Evolutionary conservation across 1,140 invertebrate species (phyloP), one percentile per base, ranked within the genome.

Genomic region (Mercenaria mercenaria): DNA sequence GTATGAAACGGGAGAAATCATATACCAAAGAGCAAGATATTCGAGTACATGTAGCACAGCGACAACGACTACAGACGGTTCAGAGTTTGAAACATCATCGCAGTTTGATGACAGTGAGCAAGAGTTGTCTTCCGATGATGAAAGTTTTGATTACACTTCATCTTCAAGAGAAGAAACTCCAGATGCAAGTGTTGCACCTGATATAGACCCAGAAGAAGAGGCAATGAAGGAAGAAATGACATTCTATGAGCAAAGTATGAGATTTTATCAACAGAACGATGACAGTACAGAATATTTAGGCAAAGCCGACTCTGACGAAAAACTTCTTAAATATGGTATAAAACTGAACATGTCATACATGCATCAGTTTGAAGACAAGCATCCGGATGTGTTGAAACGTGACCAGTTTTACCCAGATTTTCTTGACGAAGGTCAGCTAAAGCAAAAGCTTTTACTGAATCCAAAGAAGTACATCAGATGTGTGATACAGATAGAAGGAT

Each of bases 381-480:
- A 86, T 59, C 84, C 84, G 29, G 84, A 86, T 39, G 29, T 86
- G 23, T 23, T 79, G 0, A 76, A 87, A 29, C 32, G 74, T 26
- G 85, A 79, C 23, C 26, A 32, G 8, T 77, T 87, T 39, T 87
- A 87, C 37, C n/a, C 11, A n/a, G 43, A 41, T 11, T 56, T 76
- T 59, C 52, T 87, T 10, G 23, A 29, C 15, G 26, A 59, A 47
- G 34, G 41, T 64, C 10, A 87, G 76, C 37, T 87, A 18, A 59
- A 32, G 18, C 13, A 87, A 67, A 77, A 79, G 29, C 29, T 87
- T 3, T 43, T 87, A 34, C 39, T 64, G n/a, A 29, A 91, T 32
- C 90, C 92, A n/a, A 29, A 82, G 2, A 85, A 83, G 34, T 94
- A 92, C 52, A 92, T 92, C 41, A 86, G 56, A 34, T 93, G 93